Base-by-base conservation (phyloP, 37 sponge, comb jelly and placozoan species). In the Axinella damicornis region DNA sequence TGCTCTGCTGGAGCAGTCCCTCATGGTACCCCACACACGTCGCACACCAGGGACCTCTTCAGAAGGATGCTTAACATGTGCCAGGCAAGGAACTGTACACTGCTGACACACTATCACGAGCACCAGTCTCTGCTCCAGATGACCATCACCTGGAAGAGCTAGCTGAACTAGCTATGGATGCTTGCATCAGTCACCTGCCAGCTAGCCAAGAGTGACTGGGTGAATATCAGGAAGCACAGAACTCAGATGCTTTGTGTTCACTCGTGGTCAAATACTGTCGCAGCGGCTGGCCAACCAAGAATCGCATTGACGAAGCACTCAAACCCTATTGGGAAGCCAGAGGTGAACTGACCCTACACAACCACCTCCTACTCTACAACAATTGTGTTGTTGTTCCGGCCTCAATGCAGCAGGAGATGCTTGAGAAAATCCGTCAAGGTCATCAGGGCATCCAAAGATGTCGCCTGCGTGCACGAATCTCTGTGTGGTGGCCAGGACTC, bases 401-500 rank as follows among this genome's bases (percentile, higher is more conserved):
- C 0, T 66, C 79, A 12, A 55, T 79, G 13, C 74, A 59, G 60
- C n/a, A 79, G 36, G 40, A 62, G 34, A 73, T 75, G 20, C 33
- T 87, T 6, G 32, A 61, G 0, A 87, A 87, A 38, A 53, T 82
- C 36, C 89, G 81, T 53, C 17, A 20, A 4, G 89, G 89, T 0
- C 89, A 88, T 37, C 83, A 82, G 57, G 83, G 83, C 0, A 67
- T 88, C 14, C 20, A 24, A 11, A 15, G 33, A 56, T 82, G 89
- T 31, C 53, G 61, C 0, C 52, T 25, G 0, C 59, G 71, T 40
- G 83, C 70, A 24, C 41, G 27, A 2, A 46, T 39, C 52, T 71
- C 87, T 4, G 81, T 88, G 16, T 77, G 77, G 77, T 77, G 77
- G 77, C 77, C 77, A 77, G 77, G 77, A 54, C 61, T 77, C 17